These are phyloP conservation scores for Eulemur rubriventer DNA, from an alignment of 2,797 vertebrate genomes.

Conservation along the genomic window DNA sequence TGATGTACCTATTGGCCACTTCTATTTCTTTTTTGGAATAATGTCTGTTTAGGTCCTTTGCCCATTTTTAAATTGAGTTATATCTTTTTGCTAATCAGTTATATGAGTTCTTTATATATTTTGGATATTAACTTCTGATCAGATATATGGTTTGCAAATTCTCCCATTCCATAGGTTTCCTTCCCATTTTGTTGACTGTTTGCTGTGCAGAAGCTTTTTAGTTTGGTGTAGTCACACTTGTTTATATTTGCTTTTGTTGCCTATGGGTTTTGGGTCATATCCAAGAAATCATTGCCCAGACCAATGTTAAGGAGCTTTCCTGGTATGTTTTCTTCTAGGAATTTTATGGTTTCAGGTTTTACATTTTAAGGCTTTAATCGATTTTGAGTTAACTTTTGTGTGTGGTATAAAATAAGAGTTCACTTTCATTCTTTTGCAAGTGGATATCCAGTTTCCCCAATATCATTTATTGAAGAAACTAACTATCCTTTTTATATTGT, in stretches of 20 bases:
- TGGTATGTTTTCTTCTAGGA: background rate
- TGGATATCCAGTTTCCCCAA: background rate
- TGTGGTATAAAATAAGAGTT: background rate
- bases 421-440: background rate
- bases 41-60: background rate
- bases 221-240: background rate
- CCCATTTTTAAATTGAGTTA: background rate
- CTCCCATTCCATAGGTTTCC: background rate
- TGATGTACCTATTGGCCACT: background rate
- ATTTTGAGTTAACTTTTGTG: background rate
- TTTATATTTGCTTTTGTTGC: background rate
- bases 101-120: background rate
- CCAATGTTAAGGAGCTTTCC: background rate
- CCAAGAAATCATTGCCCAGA: background rate
- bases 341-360: background rate
- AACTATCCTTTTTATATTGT: background rate
- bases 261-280: background rate
- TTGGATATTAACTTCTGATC: background rate
- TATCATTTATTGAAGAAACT: background rate
- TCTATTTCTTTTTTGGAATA: background rate
- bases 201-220: background rate
- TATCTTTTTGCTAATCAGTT: background rate
- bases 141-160: background rate
- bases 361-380: background rate
- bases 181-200: background rate